Base-by-base conservation (phyloP, 1,140 invertebrate species). In the Macrobrachium rosenbergii region DNA sequence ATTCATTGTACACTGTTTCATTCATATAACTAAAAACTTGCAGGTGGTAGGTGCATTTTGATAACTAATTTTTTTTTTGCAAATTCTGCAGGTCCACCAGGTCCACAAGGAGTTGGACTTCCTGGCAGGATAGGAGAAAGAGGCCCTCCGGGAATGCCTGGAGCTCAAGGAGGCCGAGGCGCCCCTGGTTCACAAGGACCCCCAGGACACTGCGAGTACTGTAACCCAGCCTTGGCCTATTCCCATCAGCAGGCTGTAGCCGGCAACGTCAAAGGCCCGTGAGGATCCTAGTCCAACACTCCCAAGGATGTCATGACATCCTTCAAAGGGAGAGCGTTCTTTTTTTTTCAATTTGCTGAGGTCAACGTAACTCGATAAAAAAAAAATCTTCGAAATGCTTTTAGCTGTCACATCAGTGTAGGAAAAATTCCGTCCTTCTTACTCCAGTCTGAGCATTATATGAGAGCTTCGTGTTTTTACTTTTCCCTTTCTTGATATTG, bases 121-220 rank as follows among this genome's bases (percentile, higher is more conserved):
- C 78, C 83, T 21, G 89, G 89, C 19, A 77, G 88, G 16, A 78
- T 89, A 82, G 89, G 89, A 5, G 88, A 88, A 73, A 76, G 87
- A n/a, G 89, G 89, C 17, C 81, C 89, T 21, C 89, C 89, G 10
- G 89, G 90, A 17, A 72, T 81, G 16, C 78, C 89, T 7, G 90
- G 90, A n/a, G 58, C 83, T 21, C 87, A 86, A 73, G 89, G 89
- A 12, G 89, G 89, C 12, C 59, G 89, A 7, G 89, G 89, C 21
- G 37, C 82, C 23, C 77, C 84, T 8, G 89, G 89, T 14, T 76
- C 89, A 8, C 87, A 88, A 6, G 89, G 89, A 23, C 87, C 83
- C 6, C 87, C 89, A 7, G 89, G 89, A 7, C 88, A 88, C 87
- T 90, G 89, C 83, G 89, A 90, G 67, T 88, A 90, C 81, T 90